phyloP scores from a whole-genome alignment of 2,797 vertebrate species.

The Benthosema pterotum region DNA sequence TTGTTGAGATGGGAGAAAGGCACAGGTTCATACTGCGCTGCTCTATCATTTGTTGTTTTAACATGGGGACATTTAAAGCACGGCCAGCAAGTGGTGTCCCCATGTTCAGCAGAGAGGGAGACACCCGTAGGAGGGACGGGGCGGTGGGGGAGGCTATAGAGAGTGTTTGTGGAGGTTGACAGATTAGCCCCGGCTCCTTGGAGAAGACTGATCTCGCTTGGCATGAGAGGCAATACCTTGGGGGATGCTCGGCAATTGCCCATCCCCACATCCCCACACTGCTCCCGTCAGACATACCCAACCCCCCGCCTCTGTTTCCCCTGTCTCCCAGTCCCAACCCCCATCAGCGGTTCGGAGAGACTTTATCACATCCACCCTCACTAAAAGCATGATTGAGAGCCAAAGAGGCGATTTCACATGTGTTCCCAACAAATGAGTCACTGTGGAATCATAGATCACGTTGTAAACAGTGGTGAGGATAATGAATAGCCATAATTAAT shows the following conservation, averaged over 20 bases:
- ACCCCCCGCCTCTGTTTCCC: conserved; percentile 57
- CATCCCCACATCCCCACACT: conserved; percentile 69
- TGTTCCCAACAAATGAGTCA: conserved; percentile 46
- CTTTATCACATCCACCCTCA: conserved; percentile 48
- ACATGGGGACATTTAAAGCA: conserved; percentile 18
- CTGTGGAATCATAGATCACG: conserved; percentile 34
- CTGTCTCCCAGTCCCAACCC: conserved; percentile 73
- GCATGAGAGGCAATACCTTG: conserved; percentile 77
- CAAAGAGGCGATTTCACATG: conserved; percentile 37
- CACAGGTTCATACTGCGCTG: background rate
- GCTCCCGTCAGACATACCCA: conserved; percentile 56
- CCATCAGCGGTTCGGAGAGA: conserved; percentile 68
- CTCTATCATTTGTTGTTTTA: background rate
- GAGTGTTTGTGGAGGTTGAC: conserved; percentile 76
- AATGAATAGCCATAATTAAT: conserved; percentile 34
- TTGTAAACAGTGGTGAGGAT: conserved; percentile 26
- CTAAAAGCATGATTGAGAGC: conserved; percentile 47
- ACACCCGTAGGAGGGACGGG: conserved; percentile 25
- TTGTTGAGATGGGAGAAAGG: conserved; percentile 13
- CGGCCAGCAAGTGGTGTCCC: conserved; percentile 18
- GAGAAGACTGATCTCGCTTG: conserved; percentile 79
- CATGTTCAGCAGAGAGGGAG: conserved; percentile 44
- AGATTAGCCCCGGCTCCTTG: conserved; percentile 77
- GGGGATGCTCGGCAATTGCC: conserved; percentile 78
- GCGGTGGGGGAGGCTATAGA: conserved; percentile 27